These are phyloP conservation scores for Acronicta leporina DNA, from an alignment of 2,888 invertebrate species.

Conservation along the genomic window DNA sequence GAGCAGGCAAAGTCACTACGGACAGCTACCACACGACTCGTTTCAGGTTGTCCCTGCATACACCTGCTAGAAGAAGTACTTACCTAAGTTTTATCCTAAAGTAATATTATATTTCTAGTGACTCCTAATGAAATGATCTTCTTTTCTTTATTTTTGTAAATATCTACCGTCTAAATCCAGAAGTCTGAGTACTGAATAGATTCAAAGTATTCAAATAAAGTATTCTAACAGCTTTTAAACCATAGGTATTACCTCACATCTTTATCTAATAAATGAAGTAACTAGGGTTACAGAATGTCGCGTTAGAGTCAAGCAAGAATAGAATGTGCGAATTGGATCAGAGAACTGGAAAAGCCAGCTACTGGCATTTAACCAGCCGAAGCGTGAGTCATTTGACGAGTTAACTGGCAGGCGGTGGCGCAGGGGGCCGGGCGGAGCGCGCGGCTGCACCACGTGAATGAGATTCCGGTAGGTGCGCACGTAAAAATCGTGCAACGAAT, in stretches of 20 bases:
- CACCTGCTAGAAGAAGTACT: neutral
- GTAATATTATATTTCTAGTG: neutral
- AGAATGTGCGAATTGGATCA: slow-evolving; percentile 84
- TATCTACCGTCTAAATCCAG: neutral
- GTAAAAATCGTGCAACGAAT: slow-evolving; percentile 90
- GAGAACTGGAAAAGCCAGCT: slow-evolving; percentile 88
- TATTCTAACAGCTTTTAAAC: slow-evolving; percentile 8
- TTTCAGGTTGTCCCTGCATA: neutral
- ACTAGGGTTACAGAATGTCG: slow-evolving; percentile 57
- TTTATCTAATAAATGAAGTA: slow-evolving; percentile 53
- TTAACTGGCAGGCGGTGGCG: slow-evolving; percentile 81
- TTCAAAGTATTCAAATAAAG: neutral
- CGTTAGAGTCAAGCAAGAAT: slow-evolving; percentile 69
- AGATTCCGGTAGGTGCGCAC: slow-evolving; percentile 89
- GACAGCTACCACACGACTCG: neutral
- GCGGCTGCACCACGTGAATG: slow-evolving; percentile 86
- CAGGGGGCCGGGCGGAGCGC: slow-evolving; percentile 69
- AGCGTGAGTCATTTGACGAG: slow-evolving; percentile 88
- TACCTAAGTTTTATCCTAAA: neutral
- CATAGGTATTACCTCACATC: slow-evolving; percentile 15
- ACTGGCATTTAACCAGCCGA: slow-evolving; percentile 85
- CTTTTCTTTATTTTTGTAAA: neutral
- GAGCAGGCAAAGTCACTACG: neutral
- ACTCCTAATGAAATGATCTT: too few species aligned
- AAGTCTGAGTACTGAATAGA: neutral